Evolutionary conservation across 2,888 invertebrate genomes (phyloP).

Genomic region (Nemurella pictetii): DNA sequence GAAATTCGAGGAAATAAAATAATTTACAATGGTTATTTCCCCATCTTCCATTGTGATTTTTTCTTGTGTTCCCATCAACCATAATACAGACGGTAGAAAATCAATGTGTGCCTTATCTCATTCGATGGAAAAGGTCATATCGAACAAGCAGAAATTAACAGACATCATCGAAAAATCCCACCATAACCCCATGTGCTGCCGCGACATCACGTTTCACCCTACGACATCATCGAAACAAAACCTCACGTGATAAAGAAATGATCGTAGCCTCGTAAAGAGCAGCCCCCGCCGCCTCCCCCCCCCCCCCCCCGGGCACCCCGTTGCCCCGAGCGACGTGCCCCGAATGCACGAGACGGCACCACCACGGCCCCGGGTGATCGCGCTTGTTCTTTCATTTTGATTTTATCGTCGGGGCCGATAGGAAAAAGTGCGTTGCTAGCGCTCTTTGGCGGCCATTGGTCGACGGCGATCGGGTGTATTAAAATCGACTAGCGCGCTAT

Average conservation of each 20-base stretch:
- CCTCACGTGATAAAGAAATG: not conserved
- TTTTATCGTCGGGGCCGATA: slow-evolving; percentile 2
- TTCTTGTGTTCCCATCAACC: no score
- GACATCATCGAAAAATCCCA: no score
- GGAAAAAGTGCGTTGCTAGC: not conserved
- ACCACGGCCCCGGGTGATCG: not conserved
- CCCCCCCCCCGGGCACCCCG: not conserved
- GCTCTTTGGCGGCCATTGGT: not conserved
- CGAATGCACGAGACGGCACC: not conserved
- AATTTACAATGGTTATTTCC: no score
- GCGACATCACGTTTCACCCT: not conserved
- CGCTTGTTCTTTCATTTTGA: slow-evolving; percentile 22
- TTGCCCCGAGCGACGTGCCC: not conserved
- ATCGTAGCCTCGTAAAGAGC: not conserved
- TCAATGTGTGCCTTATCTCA: no score
- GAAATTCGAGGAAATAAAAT: no score
- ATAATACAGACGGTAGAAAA: no score
- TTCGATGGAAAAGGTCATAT: no score
- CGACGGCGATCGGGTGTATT: not conserved
- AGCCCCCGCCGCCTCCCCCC: not conserved
- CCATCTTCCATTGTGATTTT: no score
- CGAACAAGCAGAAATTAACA: no score
- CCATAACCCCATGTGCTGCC: no score
- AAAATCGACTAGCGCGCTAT: not conserved
- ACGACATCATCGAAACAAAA: not conserved